Percentiles rank a stretch among this genome's conserved stretches.
These are phyloP conservation scores for Torymus tubicola DNA, from an alignment of 2,888 invertebrate genomes.

Conservation along the genomic window DNA sequence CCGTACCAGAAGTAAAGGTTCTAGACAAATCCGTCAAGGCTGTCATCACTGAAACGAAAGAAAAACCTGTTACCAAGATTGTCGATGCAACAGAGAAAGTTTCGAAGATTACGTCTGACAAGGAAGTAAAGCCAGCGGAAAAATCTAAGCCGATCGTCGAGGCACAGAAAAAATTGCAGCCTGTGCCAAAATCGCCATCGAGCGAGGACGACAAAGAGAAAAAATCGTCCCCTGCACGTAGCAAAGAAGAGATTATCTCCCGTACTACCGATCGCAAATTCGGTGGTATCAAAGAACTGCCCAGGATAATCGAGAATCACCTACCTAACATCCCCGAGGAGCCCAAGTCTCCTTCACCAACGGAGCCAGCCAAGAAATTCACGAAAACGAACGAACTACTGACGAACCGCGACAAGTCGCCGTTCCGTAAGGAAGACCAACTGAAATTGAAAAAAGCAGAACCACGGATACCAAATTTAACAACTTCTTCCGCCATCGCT, in stretches of 20 bases:
- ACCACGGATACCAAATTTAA: neutral
- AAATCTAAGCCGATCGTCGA: neutral
- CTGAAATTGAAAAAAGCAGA: neutral
- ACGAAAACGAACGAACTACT: slow-evolving; percentile 18
- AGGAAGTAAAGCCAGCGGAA: slow-evolving; percentile 2
- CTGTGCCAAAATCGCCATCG: slow-evolving; percentile 10
- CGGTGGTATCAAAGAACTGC: slow-evolving; percentile 27
- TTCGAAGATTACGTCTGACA: neutral
- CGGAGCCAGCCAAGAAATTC: neutral
- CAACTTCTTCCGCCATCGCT: neutral
- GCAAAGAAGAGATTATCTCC: neutral
- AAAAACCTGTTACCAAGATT: neutral
- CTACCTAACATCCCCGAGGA: slow-evolving; percentile 43
- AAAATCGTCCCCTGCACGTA: neutral
- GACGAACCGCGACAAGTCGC: slow-evolving; percentile 9
- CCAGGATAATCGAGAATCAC: slow-evolving; percentile 19
- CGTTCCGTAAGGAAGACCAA: neutral
- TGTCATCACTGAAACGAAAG: slow-evolving; percentile 4
- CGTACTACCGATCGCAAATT: neutral
- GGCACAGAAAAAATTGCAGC: slow-evolving; percentile 15
- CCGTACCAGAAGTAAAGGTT: neutral
- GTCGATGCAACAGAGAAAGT: slow-evolving; percentile 13
- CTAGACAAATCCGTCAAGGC: slow-evolving; percentile 1
- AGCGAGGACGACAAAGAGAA: slow-evolving; percentile 17
- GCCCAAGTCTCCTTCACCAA: slow-evolving; percentile 26